phyloP scores from a whole-genome alignment of 2,888 invertebrate species.

The Lordiphosa fenestrarum region DNA sequence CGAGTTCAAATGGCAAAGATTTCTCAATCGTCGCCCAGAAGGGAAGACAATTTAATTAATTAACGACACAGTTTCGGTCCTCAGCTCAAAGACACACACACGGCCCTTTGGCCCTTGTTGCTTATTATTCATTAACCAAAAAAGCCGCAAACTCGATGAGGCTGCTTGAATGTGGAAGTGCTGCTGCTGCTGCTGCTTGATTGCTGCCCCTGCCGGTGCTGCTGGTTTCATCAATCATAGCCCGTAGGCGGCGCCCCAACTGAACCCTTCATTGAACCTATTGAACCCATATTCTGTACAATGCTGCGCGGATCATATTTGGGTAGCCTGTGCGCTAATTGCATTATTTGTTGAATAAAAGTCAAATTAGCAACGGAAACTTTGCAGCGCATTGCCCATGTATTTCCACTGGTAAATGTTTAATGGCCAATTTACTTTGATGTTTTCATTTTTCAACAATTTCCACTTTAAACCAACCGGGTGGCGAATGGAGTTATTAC shows the following conservation, averaged over 20 bases:
- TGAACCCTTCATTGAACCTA: constrained; percentile 43
- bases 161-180: constrained; percentile 28
- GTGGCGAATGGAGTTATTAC: constrained; percentile 47
- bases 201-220: constrained; percentile 24
- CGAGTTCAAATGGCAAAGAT: constrained; percentile 42
- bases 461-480: constrained; percentile 22
- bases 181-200: no score
- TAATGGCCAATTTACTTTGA: constrained; percentile 57
- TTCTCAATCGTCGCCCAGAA: constrained; percentile 44
- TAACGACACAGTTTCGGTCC: constrained; percentile 54
- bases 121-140: constrained; percentile 68
- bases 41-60: constrained; percentile 64
- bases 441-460: constrained; percentile 46
- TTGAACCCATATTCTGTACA: constrained; percentile 42
- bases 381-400: constrained; percentile 3
- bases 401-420: constrained; percentile 49
- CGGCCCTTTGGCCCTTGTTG: constrained; percentile 37
- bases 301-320: constrained; percentile 16
- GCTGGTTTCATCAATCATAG: constrained; percentile 60
- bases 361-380: constrained; percentile 39
- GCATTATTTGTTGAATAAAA: constrained; percentile 65
- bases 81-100: constrained; percentile 32
- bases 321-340: constrained; percentile 43
- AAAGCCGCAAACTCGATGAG: constrained; percentile 58
- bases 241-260: constrained; percentile 27